Evolutionary conservation across 2,113 vertebrate genomes (phyloP), one percentile per base, ranked within the genome.

Genomic region (Australoheros scitulus): DNA sequence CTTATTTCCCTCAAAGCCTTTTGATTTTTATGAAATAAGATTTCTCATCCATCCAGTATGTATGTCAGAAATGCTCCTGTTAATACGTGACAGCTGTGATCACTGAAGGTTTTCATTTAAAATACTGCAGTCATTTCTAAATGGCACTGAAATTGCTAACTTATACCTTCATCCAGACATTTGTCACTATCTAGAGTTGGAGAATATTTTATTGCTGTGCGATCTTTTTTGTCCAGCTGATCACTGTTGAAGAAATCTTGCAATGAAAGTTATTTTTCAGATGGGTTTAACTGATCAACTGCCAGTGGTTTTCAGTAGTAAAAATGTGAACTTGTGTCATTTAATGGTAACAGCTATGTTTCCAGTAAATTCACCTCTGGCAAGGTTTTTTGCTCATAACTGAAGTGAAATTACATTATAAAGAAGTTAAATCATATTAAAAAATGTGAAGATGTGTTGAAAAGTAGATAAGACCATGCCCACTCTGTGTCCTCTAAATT

Each of bases 271-370:
- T 7, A 74, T 76, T 64, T 65, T 20, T 78, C 52, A 82, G 59
- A 60, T 70, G 55, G 65, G 63, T 81, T 22, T 57, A 14, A 83
- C 61, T 68, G 76, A 83, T 58, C 17, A 56, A 29, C 11, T 18
- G 55, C 81, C 84, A 77, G 59, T 10, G 2, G 64, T 47, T 47
- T 70, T 65, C 43, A 76, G 15, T 24, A 70, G 26, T 87, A 70
- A 59, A 78, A 88, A 85, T 83, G 47, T 78, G 65, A 89, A 75
- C 83, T 79, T 41, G 72, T 38, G 41, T 4, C 29, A 52, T 61
- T 84, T 34, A 58, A 15, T 52, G 24, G 17, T 17, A 52, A 24
- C 24, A 20, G 24, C 1, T 47, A 32, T 52, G 61, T 56, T 58
- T 87, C 34, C 32, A 75, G 68, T 70, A 8, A 41, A 57, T 47